Evolutionary conservation across 2,113 vertebrate species (phyloP).

Genomic region (Sprattus sprattus): DNA sequence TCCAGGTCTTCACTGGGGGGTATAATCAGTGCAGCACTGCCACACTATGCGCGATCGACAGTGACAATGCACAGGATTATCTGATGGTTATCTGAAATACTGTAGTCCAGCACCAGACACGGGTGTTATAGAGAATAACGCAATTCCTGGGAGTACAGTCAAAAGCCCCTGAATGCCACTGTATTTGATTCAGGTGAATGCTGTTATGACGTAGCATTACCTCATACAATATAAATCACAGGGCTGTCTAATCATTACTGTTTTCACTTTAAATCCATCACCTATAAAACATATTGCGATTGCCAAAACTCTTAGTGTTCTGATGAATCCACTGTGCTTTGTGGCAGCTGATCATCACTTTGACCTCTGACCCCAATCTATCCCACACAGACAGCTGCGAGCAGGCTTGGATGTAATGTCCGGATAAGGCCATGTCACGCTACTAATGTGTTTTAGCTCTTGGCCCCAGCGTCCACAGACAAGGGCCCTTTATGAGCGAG

Average conservation of each 20-base stretch:
- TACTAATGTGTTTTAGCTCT: background rate
- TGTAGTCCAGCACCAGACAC: background rate
- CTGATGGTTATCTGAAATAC: background rate
- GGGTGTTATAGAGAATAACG: too few species aligned
- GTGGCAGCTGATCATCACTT: background rate
- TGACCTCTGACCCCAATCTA: background rate
- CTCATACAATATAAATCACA: background rate
- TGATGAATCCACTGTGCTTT: slow-evolving; percentile 10
- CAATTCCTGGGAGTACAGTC: background rate
- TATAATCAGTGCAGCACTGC: too few species aligned
- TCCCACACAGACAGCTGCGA: background rate
- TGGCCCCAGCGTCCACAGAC: background rate
- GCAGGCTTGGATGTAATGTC: background rate
- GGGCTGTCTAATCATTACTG: background rate
- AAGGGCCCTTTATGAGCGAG: slow-evolving; percentile 36
- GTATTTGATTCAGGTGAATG: background rate
- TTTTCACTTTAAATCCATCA: slow-evolving; percentile 4
- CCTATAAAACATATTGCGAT: background rate
- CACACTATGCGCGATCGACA: too few species aligned
- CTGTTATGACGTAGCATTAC: background rate
- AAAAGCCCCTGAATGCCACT: background rate
- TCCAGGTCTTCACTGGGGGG: background rate
- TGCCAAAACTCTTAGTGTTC: background rate
- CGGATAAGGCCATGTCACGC: background rate
- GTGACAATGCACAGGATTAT: background rate